These are phyloP conservation scores for Anas platyrhynchos DNA, from an alignment of 2,113 vertebrate genomes.

Conservation along the genomic window DNA sequence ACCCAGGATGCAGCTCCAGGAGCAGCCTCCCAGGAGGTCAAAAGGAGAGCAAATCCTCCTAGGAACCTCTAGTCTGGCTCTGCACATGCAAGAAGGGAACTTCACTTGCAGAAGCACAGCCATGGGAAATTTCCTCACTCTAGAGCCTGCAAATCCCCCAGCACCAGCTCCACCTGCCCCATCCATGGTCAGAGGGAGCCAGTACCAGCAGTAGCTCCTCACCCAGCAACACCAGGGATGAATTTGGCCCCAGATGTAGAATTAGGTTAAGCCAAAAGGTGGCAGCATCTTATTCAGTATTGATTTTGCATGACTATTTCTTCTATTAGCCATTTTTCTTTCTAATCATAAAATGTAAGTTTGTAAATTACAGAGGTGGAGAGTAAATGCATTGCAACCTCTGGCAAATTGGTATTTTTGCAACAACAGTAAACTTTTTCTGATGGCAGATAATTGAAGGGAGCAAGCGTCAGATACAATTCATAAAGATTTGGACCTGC, in stretches of 20 bases:
- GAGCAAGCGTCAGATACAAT: conserved; percentile 8
- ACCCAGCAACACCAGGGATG: background rate
- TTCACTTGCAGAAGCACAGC: background rate
- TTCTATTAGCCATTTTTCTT: conserved; percentile 52
- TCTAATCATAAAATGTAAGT: conserved; percentile 36
- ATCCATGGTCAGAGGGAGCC: background rate
- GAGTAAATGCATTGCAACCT: conserved; percentile 36
- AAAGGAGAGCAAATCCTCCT: background rate
- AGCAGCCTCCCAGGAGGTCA: background rate
- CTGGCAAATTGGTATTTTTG: conserved; percentile 65
- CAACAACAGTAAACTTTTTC: conserved; percentile 42
- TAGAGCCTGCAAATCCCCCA: background rate
- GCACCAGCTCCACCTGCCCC: background rate
- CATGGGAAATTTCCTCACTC: background rate
- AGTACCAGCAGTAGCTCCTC: background rate
- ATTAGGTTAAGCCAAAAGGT: conserved; percentile 56
- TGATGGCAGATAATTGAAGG: conserved; percentile 41
- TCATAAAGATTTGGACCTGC: conserved; percentile 46
- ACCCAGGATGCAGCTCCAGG: background rate
- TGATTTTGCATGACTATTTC: conserved; percentile 9
- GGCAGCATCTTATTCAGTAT: conserved; percentile 57
- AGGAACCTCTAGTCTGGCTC: background rate
- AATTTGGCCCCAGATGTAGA: conserved; percentile 38
- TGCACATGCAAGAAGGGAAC: background rate
- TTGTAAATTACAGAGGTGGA: conserved; percentile 56